Percentiles rank a stretch among this genome's conserved stretches.
These are phyloP conservation scores for Yponomeuta sedellus DNA, from an alignment of 2,888 invertebrate genomes.

Conservation along the genomic window DNA sequence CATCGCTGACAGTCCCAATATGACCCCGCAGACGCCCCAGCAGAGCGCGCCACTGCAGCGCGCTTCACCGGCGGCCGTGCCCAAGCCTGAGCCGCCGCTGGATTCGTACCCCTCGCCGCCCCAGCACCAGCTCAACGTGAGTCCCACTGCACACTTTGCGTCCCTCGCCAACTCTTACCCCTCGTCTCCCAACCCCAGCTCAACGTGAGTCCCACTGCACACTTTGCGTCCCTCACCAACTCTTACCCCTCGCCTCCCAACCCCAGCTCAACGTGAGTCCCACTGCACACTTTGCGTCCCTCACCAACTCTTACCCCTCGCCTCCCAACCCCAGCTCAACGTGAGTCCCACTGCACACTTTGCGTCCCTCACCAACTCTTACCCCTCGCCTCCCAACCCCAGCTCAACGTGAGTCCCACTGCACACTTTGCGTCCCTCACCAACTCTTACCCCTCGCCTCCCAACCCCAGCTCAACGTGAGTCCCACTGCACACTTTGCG, in stretches of 20 bases:
- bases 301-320: not conserved
- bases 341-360: not conserved
- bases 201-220: too few relatives aligned
- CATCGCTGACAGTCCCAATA: not conserved
- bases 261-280: constrained; percentile 24
- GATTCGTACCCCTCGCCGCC: constrained; percentile 16
- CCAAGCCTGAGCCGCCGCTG: constrained; percentile 21
- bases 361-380: too few relatives aligned
- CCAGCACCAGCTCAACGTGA: constrained; percentile 25
- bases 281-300: too few relatives aligned
- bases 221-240: not conserved
- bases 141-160: not conserved
- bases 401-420: too few relatives aligned
- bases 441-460: constrained; percentile 16
- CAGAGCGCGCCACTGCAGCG: constrained; percentile 26
- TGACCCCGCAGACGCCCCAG: constrained; percentile 4
- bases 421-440: not conserved
- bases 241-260: constrained; percentile 19
- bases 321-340: constrained; percentile 26
- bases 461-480: constrained; percentile 25
- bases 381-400: too few relatives aligned
- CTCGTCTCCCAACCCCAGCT: too few relatives aligned
- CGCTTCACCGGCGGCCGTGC: constrained; percentile 23
- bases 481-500: not conserved
- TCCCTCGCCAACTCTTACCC: not conserved